These are phyloP conservation scores for Drosophila merina DNA, from an alignment of 2,888 invertebrate species.

Conservation along the genomic window DNA sequence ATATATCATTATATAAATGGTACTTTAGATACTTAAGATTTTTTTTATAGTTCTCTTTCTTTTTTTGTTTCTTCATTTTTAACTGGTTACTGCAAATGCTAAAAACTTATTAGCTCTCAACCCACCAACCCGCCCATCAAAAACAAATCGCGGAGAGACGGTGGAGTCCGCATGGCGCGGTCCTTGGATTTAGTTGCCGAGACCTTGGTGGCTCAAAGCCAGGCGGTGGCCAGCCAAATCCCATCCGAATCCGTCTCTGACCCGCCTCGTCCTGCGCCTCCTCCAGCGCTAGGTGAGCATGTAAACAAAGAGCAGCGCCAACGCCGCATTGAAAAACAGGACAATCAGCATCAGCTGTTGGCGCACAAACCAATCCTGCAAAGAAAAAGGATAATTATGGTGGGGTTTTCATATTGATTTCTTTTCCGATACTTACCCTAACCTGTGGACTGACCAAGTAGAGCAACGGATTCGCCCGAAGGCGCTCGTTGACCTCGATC, in stretches of 20 bases:
- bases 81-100: conserved; percentile 78
- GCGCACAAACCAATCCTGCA: conserved; percentile 97
- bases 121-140: conserved; percentile 35
- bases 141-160: conserved; percentile 30
- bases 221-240: neutral
- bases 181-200: conserved; percentile 3
- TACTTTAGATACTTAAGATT: conserved; percentile 44
- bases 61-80: conserved; percentile 4
- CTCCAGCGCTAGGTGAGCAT: conserved; percentile 92
- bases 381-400: neutral
- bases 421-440: conserved; percentile 88
- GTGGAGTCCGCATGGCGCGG: neutral
- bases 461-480: conserved; percentile 96
- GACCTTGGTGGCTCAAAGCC: conserved; percentile 19
- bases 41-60: neutral
- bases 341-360: conserved; percentile 97
- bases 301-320: conserved; percentile 98
- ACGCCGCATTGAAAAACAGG: conserved; percentile 95
- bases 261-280: conserved; percentile 53
- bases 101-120: conserved; percentile 57
- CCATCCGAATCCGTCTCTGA: conserved; percentile 22
- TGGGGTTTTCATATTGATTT: too few relatives aligned
- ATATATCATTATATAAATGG: conserved; percentile 31
- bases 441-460: conserved; percentile 98
- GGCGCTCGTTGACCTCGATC: conserved; percentile 95